Conservation (phyloP, 2,797 vertebrate genomes). For the Champsocephalus gunnari region DNA sequence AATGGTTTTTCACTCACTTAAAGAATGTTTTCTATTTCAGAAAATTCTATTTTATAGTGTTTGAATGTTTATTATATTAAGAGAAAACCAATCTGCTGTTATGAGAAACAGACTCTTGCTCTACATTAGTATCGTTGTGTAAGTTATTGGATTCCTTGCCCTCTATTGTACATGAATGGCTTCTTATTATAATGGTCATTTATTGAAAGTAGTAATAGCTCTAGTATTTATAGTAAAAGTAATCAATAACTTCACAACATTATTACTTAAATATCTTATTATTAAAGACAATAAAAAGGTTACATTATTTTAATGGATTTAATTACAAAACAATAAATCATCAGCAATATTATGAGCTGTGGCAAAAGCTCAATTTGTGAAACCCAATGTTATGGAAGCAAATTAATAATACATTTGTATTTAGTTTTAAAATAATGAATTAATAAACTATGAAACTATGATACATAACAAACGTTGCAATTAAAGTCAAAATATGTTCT, state of each 20-base stretch:
- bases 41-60: neutral
- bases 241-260: neutral
- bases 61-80: neutral
- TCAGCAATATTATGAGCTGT: neutral
- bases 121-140: neutral
- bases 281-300: neutral
- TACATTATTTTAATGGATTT: neutral
- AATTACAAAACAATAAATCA: neutral
- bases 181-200: no score
- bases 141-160: neutral
- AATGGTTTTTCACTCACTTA: neutral
- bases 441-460: neutral
- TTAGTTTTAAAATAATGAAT: neutral
- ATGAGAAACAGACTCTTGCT: neutral
- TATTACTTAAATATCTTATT: neutral
- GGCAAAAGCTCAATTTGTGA: neutral
- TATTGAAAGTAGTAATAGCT: no score
- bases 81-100: neutral
- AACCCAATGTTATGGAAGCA: neutral
- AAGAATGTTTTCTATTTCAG: neutral
- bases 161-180: neutral
- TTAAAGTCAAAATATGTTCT: constrained; percentile 1
- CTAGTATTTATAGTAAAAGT: neutral
- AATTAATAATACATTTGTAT: neutral
- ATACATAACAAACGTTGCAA: neutral